Evolutionary conservation across 1,140 invertebrate species (phyloP).

Genomic region (Drosophila sechellia): DNA sequence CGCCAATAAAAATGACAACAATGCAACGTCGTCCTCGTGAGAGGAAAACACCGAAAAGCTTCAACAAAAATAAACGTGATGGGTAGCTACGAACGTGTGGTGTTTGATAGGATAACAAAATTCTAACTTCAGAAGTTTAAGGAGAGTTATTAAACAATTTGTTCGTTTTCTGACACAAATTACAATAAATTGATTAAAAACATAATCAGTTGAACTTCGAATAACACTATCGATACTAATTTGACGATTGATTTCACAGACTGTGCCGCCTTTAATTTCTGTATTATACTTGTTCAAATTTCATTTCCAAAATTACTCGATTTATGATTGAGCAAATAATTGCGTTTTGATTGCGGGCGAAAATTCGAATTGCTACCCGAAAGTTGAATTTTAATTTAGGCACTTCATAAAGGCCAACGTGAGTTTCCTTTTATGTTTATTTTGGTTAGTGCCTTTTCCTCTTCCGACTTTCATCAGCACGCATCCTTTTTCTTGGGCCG

Average conservation of each 20-base stretch:
- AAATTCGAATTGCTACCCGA: slow-evolving; percentile 9
- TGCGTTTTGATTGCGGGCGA: too few relatives aligned
- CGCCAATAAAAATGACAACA: slow-evolving; percentile 29
- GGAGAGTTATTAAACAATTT: background rate
- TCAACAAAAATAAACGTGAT: slow-evolving; percentile 4
- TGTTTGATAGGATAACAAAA: background rate
- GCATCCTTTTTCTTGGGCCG: slow-evolving; percentile 31
- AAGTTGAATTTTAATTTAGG: slow-evolving; percentile 28
- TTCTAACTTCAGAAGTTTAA: background rate
- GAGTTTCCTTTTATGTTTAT: slow-evolving; percentile 46
- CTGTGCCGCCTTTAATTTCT: too few relatives aligned
- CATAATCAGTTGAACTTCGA: too few relatives aligned
- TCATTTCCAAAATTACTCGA: background rate
- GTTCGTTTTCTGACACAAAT: too few relatives aligned
- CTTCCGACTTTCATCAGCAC: slow-evolving; percentile 16
- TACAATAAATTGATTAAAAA: too few relatives aligned
- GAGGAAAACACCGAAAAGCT: background rate
- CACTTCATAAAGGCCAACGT: slow-evolving; percentile 18
- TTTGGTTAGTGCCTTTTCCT: slow-evolving; percentile 18
- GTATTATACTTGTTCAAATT: background rate
- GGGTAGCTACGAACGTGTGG: background rate
- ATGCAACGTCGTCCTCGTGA: slow-evolving; percentile 18
- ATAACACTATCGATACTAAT: too few relatives aligned
- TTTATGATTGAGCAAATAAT: too few relatives aligned
- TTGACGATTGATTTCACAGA: too few relatives aligned